A percentile compares a stretch with the other conserved stretches of the same genome.
Evolutionary conservation across 2,797 vertebrate genomes (phyloP).

Genomic region (Sciurus vulgaris): DNA sequence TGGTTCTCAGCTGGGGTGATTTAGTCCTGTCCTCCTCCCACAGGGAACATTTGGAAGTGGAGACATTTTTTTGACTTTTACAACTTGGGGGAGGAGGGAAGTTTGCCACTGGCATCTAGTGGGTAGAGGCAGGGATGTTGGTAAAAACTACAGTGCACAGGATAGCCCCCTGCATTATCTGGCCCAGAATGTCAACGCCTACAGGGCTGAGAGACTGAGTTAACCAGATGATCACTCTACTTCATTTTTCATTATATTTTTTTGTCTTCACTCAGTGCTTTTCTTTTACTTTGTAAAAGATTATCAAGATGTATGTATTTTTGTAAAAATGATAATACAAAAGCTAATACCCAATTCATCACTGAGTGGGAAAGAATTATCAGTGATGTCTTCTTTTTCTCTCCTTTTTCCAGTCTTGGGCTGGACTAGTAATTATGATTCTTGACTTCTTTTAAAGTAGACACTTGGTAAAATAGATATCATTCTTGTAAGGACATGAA

Average conservation of each 20-base stretch:
- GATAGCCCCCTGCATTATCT: neutral
- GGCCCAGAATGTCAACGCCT: neutral
- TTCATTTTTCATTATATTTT: neutral
- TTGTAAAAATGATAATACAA: constrained; percentile 1
- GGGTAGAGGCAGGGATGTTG: neutral
- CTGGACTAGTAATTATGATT: neutral
- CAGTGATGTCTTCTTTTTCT: neutral
- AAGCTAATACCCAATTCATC: constrained; percentile 17
- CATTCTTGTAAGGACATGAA: constrained; percentile 40
- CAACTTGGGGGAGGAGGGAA: neutral
- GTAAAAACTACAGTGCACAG: neutral
- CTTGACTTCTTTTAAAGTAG: constrained; percentile 43
- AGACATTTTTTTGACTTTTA: constrained; percentile 37
- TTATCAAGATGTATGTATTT: constrained; percentile 41
- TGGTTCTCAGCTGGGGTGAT: neutral
- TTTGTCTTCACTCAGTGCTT: neutral
- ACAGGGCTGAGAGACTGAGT: neutral
- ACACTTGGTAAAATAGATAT: neutral
- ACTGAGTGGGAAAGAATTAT: constrained; percentile 41
- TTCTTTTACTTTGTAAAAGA: constrained; percentile 14
- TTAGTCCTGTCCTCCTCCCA: neutral
- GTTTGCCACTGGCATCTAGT: neutral
- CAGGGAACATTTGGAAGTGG: neutral
- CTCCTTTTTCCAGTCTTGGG: neutral
- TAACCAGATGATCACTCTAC: neutral